Percentiles rank a stretch among this genome's conserved stretches.
Conservation (phyloP, 2,797 vertebrate species). For the Phrynocephalus guinanensis region DNA sequence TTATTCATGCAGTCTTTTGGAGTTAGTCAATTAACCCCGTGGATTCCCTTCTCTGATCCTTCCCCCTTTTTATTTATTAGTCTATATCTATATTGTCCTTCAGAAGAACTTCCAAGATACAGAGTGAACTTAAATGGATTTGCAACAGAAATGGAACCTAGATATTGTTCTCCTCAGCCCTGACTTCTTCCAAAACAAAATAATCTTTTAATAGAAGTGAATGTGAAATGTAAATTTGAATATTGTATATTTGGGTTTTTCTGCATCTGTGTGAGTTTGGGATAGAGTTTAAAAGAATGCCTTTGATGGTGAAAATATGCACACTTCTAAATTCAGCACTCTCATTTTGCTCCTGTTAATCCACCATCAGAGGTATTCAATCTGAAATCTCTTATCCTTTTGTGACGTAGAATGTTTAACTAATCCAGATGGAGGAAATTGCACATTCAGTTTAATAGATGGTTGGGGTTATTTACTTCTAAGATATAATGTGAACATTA, state of each 20-base stretch:
- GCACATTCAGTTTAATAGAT: conserved; percentile 36
- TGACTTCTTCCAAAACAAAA: background rate
- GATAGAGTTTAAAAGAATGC: background rate
- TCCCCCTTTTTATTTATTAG: background rate
- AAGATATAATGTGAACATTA: conserved; percentile 49
- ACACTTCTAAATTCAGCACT: background rate
- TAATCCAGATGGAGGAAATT: background rate
- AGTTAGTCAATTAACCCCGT: background rate
- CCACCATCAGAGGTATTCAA: background rate
- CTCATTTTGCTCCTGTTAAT: background rate
- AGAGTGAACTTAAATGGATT: background rate
- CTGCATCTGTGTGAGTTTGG: background rate
- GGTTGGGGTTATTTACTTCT: conserved; percentile 72
- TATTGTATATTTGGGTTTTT: no score
- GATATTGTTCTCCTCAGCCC: background rate
- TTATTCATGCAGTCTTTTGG: background rate
- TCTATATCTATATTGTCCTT: background rate
- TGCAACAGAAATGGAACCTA: background rate
- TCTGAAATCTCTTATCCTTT: background rate
- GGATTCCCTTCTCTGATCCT: background rate
- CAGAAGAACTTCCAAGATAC: background rate
- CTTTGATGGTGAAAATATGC: background rate
- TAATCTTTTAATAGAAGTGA: background rate
- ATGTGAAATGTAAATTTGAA: background rate
- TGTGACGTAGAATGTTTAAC: background rate